Evolutionary conservation across 2,888 invertebrate species (phyloP).

Genomic region (Latheticus oryzae): DNA sequence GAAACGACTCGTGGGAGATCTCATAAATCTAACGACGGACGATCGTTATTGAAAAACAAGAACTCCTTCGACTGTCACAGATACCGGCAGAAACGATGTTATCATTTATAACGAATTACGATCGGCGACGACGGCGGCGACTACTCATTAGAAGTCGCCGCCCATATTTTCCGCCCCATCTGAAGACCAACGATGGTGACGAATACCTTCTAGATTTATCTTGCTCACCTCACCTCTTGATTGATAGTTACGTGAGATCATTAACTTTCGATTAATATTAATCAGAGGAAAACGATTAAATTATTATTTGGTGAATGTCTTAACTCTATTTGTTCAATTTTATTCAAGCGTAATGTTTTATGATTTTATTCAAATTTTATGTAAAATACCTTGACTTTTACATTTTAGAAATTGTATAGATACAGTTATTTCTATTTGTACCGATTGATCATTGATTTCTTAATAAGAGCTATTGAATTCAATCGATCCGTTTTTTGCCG

Average conservation of each 20-base stretch:
- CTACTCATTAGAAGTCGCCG: constrained; percentile 44
- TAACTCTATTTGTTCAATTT: no score
- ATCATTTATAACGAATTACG: constrained; percentile 45
- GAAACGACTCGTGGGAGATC: constrained; percentile 34
- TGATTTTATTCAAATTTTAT: no score
- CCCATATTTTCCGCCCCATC: constrained; percentile 30
- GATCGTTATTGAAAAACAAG: constrained; percentile 41
- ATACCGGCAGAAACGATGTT: constrained; percentile 37
- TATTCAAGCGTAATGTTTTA: no score
- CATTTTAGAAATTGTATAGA: background rate
- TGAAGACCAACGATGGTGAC: constrained; percentile 30
- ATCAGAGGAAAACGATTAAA: no score
- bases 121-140: constrained; percentile 42
- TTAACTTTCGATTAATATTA: no score
- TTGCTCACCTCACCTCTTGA: constrained; percentile 30
- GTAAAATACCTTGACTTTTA: no score
- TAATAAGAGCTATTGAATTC: no score
- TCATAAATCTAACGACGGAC: constrained; percentile 35
- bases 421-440: background rate
- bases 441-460: no score
- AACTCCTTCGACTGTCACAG: constrained; percentile 43
- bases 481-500: no score
- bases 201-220: constrained; percentile 30
- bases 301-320: no score
- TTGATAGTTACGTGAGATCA: no score